Evolutionary conservation across 2,888 invertebrate genomes (phyloP), one percentile per base, ranked within the genome.

Genomic region (Malthinus seriepunctatus): DNA sequence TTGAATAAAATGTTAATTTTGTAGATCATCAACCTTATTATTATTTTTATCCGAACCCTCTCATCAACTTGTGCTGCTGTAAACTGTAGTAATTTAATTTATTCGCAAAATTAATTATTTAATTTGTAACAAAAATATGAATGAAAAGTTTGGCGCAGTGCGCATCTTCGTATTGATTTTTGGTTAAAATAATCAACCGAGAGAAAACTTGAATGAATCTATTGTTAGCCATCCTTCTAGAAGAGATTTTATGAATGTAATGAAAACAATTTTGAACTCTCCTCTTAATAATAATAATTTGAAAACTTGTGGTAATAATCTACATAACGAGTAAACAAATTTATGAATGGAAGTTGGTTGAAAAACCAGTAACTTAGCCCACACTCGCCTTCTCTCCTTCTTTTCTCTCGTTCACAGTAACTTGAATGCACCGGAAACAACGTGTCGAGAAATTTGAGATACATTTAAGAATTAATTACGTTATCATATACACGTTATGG

Each of bases 391-490:
- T n/a, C n/a, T n/a, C 57, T 57, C 51, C 3, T 42, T 23, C 23
- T 23, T 5, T 23, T 23, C 5, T 23, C 23, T 23, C 23, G 23
- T 23, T 23, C 23, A n/a, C n/a, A 23, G 23, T 35, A 34, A 47
- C 32, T 12, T 37, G 57, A 55, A 52, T 57, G 57, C 51, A 57
- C 57, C 51, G 57, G 51, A 57, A 51, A 52, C 42, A 38, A 51
- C 38, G 34, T 23, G 51, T 57, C 51, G 49, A 38, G 32, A 49
- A 32, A 38, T 55, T 46, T 51, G 47, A 57, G 51, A 57, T 46
- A 57, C 39, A 47, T 42, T 46, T 42, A 48, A 57, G 47, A 52
- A 57, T 47, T 57, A 51, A 57, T 57, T 56, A 47, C 51, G 51
- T 56, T 56, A 56, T 47, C 38, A 47, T 51, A 54, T 51, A 31